Evolutionary conservation across 92 coral and sea anemone genomes (phyloP).

Genomic region (Bergia sp.): DNA sequence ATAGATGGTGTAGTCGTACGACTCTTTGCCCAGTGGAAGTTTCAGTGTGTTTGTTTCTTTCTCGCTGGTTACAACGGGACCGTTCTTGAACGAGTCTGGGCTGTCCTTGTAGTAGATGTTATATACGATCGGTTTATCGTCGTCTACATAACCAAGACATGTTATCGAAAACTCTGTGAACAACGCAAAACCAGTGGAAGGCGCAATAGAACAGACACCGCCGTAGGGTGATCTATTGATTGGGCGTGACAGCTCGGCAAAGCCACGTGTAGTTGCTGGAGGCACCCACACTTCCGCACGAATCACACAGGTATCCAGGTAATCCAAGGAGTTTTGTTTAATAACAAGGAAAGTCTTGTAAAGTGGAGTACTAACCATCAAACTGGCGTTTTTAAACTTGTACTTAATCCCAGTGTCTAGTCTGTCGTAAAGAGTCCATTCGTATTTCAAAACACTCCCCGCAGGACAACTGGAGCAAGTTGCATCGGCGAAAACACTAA

Average conservation of each 20-base stretch:
- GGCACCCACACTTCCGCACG: slow-evolving; percentile 52
- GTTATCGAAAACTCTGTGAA: slow-evolving; percentile 47
- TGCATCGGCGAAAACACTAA: slow-evolving; percentile 46
- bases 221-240: slow-evolving; percentile 55
- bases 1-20: slow-evolving; percentile 14
- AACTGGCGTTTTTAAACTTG: slow-evolving; percentile 2
- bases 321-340: slow-evolving; percentile 57
- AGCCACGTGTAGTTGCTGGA: slow-evolving; percentile 35
- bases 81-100: slow-evolving; percentile 26
- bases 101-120: slow-evolving; percentile 36
- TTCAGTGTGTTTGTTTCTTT: slow-evolving; percentile 17
- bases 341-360: slow-evolving; percentile 53
- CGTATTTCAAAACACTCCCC: not conserved
- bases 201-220: slow-evolving; percentile 64
- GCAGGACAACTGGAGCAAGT: slow-evolving; percentile 61
- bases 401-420: not conserved
- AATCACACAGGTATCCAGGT: slow-evolving; percentile 45
- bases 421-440: slow-evolving; percentile 5
- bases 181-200: slow-evolving; percentile 57
- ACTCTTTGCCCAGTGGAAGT: slow-evolving; percentile 53
- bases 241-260: slow-evolving; percentile 50
- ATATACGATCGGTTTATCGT: slow-evolving; percentile 58
- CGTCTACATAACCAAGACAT: slow-evolving; percentile 58
- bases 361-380: slow-evolving; percentile 38
- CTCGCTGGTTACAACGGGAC: slow-evolving; percentile 19